Evolutionary conservation across 2,888 invertebrate species (phyloP), one percentile per base, ranked within the genome.

Genomic region (Brachyopa scutellaris): DNA sequence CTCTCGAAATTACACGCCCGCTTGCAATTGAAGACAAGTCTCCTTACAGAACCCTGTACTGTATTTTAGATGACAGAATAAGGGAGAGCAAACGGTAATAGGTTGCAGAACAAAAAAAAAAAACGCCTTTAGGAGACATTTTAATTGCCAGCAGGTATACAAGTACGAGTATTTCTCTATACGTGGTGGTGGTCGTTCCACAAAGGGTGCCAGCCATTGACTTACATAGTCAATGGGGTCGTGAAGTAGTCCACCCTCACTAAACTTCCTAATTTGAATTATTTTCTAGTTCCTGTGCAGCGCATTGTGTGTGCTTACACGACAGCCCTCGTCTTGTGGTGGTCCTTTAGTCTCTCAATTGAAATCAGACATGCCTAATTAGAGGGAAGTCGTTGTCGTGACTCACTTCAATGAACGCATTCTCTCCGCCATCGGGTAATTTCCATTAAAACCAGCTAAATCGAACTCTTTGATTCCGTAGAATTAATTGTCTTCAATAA

Each of bases 331-430:
- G 55, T 82, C 82, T 70, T 72, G 33, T 59, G 70, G 69, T 82
- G 64, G 72, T 77, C 64, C 59, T 77, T 70, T 77, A 59, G 82
- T 66, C 66, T 53, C 9, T 66, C 66, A 53, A 66, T 70, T 77
- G 64, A 77, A 77, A 82, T 77, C 82, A 77, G 82, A 72, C 82
- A 82, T 82, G 82, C 77, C 82, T 82, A 82, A 82, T 82, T 82
- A 82, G 82, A 82, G 77, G 77, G 77, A 77, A 66, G 77, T 66
- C 53, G 70, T 53, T 72, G 70, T n/a, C n/a, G 82, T 70, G 64
- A 66, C 47, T 61, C 82, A 77, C 82, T 82, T 82, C 82, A 82
- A 82, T 77, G 77, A 82, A 82, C 82, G 82, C 77, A 77, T 72
- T 66, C 70, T 70, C 70, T 66, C 45, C 59, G 31, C 64, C 38